Conservation (phyloP, 2,113 vertebrate genomes). For the Carettochelys insculpta region DNA sequence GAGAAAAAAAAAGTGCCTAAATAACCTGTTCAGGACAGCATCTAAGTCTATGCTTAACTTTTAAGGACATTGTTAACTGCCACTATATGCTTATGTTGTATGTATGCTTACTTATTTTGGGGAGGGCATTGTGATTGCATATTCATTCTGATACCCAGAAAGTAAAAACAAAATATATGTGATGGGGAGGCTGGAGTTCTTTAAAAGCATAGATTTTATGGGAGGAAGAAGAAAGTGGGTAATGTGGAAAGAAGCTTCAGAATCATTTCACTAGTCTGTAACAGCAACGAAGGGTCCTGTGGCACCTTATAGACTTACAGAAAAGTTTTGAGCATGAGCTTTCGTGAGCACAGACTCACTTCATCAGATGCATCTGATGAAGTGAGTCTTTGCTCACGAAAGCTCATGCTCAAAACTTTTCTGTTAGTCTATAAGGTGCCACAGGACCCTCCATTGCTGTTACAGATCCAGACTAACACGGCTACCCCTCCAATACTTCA, state of each 20-base stretch:
- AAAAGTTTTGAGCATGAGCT: too few species aligned
- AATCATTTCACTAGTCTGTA: background rate
- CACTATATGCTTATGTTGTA: background rate
- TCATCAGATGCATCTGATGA: too few species aligned
- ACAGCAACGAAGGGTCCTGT: too few species aligned
- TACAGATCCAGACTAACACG: too few species aligned
- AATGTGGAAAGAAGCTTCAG: background rate
- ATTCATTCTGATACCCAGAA: background rate
- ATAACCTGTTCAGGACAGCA: constrained; percentile 2
- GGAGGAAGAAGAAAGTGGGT: background rate
- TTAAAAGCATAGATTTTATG: background rate
- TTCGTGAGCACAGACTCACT: too few species aligned
- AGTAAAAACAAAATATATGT: background rate
- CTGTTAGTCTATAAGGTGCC: too few species aligned
- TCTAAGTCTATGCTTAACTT: background rate
- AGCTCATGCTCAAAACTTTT: too few species aligned
- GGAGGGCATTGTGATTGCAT: background rate
- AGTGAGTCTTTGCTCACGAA: too few species aligned
- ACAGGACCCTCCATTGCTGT: too few species aligned
- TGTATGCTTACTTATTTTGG: background rate
- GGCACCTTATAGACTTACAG: too few species aligned
- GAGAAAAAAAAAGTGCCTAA: too few species aligned
- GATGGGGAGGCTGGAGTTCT: background rate
- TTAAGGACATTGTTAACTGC: background rate
- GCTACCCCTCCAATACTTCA: too few species aligned